Evolutionary conservation across 2,797 vertebrate species (phyloP), one percentile per base, ranked within the genome.

Genomic region (Poeciliopsis turneri): DNA sequence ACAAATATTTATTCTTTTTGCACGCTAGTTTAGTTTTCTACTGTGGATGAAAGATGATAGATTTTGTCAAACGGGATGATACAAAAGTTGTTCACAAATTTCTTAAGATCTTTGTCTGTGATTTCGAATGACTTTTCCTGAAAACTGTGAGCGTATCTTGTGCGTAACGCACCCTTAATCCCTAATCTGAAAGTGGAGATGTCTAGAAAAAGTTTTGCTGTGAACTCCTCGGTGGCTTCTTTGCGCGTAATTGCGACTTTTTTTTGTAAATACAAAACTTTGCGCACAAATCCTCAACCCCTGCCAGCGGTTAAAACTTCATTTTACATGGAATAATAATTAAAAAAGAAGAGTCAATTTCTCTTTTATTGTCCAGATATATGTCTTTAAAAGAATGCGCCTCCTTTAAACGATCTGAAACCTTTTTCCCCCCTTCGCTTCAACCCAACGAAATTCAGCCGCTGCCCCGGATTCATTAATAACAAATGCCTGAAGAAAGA

Each of bases 381-480:
- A 36, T 36, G 36, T 36, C 36, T 36, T 36, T 36, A 36, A 36
- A 36, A 36, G 36, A 84, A 49, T 3, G 33, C 79, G 79, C 66
- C 41, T 61, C 76, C 75, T 64, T 41, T 61, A 74, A 23, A 74
- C 20, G 36, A 74, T 18, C 39, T 41, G 41, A 53, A 46, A n/a
- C 20, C 1, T 10, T 46, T 46, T 8, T n/a, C n/a, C 66, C 39
- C 66, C 39, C 39, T 6, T 76, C 55, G 25, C 70, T 68, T 18
- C 61, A 73, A 9, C 2, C 33, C 9, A 66, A 39, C 61, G 9
- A 36, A 66, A 66, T 20, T 10, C 59, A 53, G 28, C 84, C 79
- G 74, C 84, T 76, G 75, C 84, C 75, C 77, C 82, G 66, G 68
- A 87, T 92, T 95, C 93, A 95, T 95, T 95, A 95, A 95, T 95